phyloP scores from a whole-genome alignment of 2,113 vertebrate species.

The Casuarius casuarius region DNA sequence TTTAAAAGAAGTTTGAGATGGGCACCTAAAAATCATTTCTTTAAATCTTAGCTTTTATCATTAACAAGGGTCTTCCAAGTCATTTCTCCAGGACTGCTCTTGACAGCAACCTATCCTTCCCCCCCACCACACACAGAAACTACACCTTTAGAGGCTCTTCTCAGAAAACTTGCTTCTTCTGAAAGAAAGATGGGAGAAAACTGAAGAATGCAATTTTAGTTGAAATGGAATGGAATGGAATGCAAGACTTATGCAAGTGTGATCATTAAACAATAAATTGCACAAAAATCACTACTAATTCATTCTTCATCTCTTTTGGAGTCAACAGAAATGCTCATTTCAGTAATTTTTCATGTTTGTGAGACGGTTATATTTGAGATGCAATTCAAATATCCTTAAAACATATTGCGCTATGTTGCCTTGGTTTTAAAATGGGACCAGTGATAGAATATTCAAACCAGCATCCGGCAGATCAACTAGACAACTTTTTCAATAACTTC shows the following conservation, averaged over 20 bases:
- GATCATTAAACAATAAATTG: not conserved
- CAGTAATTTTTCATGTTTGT: not conserved
- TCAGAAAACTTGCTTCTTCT: constrained; percentile 57
- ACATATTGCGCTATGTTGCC: not conserved
- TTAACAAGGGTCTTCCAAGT: constrained; percentile 31
- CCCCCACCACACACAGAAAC: constrained; percentile 28
- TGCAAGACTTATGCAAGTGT: not conserved
- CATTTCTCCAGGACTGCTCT: constrained; percentile 38
- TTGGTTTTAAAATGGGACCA: not conserved
- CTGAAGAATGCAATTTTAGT: constrained; percentile 42
- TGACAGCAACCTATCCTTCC: constrained; percentile 46
- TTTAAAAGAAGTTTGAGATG: not conserved
- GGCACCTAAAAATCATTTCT: not conserved
- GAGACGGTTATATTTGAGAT: not conserved
- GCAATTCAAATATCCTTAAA: not conserved
- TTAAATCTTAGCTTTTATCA: constrained; percentile 24
- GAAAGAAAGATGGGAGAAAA: constrained; percentile 63
- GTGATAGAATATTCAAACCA: not conserved
- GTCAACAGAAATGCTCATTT: not conserved
- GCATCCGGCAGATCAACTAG: not conserved
- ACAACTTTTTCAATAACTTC: not conserved
- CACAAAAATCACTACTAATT: not conserved
- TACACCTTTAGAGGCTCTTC: constrained; percentile 53
- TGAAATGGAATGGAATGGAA: constrained; percentile 26
- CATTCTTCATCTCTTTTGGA: not conserved